phyloP scores from a whole-genome alignment of 2,888 invertebrate genomes.

The Aleiodes testaceus region DNA sequence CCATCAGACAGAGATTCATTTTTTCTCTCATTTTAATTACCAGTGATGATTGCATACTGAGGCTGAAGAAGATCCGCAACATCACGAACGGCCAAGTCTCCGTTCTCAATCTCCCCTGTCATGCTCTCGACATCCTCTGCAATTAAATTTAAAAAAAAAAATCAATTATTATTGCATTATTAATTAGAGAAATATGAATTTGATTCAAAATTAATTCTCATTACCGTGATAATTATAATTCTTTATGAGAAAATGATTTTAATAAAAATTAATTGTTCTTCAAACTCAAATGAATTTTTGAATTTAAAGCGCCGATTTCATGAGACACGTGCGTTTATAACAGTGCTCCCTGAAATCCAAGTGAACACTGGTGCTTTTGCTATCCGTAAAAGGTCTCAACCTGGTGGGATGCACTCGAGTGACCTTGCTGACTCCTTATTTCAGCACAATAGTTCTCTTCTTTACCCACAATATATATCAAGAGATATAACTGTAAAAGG shows the following conservation, averaged over 20 bases:
- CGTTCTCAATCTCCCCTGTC: slow-evolving; percentile 76
- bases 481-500: slow-evolving; percentile 68
- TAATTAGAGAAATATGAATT: neutral
- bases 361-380: slow-evolving; percentile 45
- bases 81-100: slow-evolving; percentile 81
- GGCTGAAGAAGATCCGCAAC: slow-evolving; percentile 91
- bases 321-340: slow-evolving; percentile 41
- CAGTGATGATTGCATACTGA: slow-evolving; percentile 92
- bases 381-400: slow-evolving; percentile 51
- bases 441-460: slow-evolving; percentile 65
- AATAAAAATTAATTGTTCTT: slow-evolving; percentile 15
- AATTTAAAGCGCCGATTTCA: slow-evolving; percentile 24
- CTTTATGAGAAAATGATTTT: neutral
- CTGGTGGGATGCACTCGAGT: slow-evolving; percentile 65
- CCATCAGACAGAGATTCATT: neutral
- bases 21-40: slow-evolving; percentile 65
- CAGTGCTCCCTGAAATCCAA: slow-evolving; percentile 49
- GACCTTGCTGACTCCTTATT: slow-evolving; percentile 67
- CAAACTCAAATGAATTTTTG: slow-evolving; percentile 11
- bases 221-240: neutral
- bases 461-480: slow-evolving; percentile 64
- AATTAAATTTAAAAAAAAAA: slow-evolving; percentile 50
- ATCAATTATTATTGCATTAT: slow-evolving; percentile 48
- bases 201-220: neutral
- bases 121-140: slow-evolving; percentile 73